Evolutionary conservation across 2,888 invertebrate species (phyloP), one percentile per base, ranked within the genome.

Genomic region (Artemia sinica): DNA sequence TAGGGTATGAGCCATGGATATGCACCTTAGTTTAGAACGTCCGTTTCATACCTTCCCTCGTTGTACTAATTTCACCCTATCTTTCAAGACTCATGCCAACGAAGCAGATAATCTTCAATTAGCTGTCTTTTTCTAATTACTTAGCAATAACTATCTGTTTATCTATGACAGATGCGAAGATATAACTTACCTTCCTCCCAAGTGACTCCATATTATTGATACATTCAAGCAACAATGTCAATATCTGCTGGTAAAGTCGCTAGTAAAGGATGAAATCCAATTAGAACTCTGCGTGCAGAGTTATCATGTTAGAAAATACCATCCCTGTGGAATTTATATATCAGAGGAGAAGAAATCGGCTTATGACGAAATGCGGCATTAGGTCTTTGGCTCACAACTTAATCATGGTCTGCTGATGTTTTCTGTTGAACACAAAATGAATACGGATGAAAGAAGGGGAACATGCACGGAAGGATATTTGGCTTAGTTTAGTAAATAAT

Each of bases 291-390:
- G 58, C 18, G 58, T 58, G 58, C 10, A 58, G 18, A 58, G 58
- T 58, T 58, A 58, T 58, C 58, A 58, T 58, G 58, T 58, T 58
- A 18, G 58, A 58, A 58, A 58, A 58, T 58, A 58, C 58, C 58
- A 10, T 58, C 58, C 58, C 58, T 14, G 58, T 14, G 58, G 58
- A 18, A 58, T 58, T 14, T 18, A 58, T 28, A 18, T 58, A 10
- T 58, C n/a, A 58, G 58, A 18, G 58, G 10, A 14, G 58, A 18
- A 58, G 28, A 58, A 58, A 58, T 58, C 58, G 58, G 58, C 58
- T 58, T 58, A 58, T 18, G 18, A 58, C 58, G 58, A 18, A 18
- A 58, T 58, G 58, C 58, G 58, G 58, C 8, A 58, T 58, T 58
- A 58, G n/a, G 58, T 58, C 58, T 58, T 58, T 18, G 8, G 58